Evolutionary conservation across 2,113 vertebrate genomes (phyloP).

Genomic region (Tenebrosternarchus preto): DNA sequence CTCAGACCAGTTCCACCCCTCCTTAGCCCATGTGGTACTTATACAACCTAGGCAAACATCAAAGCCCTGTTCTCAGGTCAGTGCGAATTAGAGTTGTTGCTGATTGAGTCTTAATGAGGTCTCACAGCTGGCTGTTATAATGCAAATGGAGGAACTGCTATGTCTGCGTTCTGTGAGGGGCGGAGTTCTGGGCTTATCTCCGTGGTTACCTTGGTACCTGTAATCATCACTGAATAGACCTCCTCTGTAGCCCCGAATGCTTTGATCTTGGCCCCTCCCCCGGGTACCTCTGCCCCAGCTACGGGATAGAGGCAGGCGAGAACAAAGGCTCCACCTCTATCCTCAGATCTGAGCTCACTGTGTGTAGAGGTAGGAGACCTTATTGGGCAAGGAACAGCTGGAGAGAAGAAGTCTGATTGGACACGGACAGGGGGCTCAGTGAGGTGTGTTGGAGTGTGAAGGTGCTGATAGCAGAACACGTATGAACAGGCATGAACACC

Average conservation of each 20-base stretch:
- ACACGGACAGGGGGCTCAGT: not conserved
- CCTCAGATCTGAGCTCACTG: conserved; percentile 36
- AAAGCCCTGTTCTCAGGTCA: not conserved
- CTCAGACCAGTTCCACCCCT: not conserved
- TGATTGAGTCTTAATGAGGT: not conserved
- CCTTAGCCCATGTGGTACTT: not conserved
- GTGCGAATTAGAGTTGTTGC: not conserved
- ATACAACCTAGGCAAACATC: no score
- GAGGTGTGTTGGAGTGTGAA: conserved; percentile 12
- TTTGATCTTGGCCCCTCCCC: conserved; percentile 54
- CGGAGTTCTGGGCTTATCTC: conserved; percentile 4
- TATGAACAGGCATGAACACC: conserved; percentile 19
- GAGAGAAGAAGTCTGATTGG: not conserved
- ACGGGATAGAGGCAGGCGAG: conserved; percentile 26
- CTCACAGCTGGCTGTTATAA: not conserved
- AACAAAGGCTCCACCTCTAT: conserved; percentile 50
- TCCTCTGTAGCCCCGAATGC: conserved; percentile 20
- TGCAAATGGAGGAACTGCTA: not conserved
- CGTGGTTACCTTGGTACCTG: conserved; percentile 34
- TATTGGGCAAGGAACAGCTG: not conserved
- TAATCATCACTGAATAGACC: conserved; percentile 38
- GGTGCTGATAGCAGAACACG: conserved; percentile 26
- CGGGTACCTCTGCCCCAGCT: conserved; percentile 47
- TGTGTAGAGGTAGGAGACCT: not conserved
- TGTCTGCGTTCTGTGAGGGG: not conserved